Percentiles rank a stretch among this genome's conserved stretches.
phyloP scores from a whole-genome alignment of 2,113 vertebrate genomes.

The Felis catus region DNA sequence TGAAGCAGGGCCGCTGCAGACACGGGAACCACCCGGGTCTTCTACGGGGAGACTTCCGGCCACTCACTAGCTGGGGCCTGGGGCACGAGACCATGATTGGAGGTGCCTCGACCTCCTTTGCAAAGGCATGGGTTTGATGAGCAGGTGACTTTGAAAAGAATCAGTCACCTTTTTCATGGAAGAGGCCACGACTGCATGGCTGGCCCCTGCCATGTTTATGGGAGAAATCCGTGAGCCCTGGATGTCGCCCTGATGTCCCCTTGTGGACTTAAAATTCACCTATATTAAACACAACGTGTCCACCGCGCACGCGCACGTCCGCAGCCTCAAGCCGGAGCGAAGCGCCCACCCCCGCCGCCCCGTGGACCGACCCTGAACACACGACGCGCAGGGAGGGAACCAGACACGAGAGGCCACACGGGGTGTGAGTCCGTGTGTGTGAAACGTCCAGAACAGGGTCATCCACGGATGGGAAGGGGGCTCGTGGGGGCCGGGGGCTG shows the following conservation, averaged over 20 bases:
- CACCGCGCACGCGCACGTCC: too few species aligned
- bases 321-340: too few species aligned
- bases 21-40: neutral
- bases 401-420: too few species aligned
- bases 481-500: too few species aligned
- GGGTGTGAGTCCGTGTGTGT: too few species aligned
- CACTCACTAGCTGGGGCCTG: neutral
- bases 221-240: neutral
- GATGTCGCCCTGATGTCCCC: neutral
- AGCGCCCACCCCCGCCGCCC: too few species aligned
- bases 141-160: neutral
- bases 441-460: too few species aligned
- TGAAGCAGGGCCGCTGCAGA: neutral
- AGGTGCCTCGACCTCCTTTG: rapidly evolving
- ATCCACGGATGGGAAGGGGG: too few species aligned
- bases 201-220: neutral
- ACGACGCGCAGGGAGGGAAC: too few species aligned
- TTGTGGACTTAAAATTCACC: neutral
- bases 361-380: too few species aligned
- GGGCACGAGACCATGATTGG: neutral
- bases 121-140: neutral
- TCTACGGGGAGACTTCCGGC: neutral
- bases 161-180: neutral
- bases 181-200: rapidly evolving
- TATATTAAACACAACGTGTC: neutral